These are phyloP conservation scores for Cheilosia grossa DNA, from an alignment of 2,888 invertebrate species.

Conservation along the genomic window DNA sequence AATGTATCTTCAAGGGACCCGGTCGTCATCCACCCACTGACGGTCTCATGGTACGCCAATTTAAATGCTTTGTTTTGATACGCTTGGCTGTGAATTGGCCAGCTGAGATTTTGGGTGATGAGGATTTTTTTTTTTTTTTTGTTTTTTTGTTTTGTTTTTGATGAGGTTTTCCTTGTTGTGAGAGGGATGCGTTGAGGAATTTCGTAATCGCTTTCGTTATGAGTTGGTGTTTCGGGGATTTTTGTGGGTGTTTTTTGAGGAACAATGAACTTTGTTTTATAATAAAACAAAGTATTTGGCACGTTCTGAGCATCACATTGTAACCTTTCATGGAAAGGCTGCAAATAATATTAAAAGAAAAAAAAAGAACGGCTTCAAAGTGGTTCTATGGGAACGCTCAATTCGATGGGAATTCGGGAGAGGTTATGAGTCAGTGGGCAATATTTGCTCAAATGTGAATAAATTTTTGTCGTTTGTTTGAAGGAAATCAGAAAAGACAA, in stretches of 20 bases:
- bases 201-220: conserved; percentile 68
- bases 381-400: conserved; percentile 1
- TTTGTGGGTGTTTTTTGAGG: conserved; percentile 4
- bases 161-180: conserved; percentile 12
- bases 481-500: too few relatives aligned
- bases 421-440: too few relatives aligned
- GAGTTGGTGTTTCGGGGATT: background rate
- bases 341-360: conserved; percentile 8
- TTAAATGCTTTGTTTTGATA: conserved; percentile 66
- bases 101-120: conserved; percentile 59
- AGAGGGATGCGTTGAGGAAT: conserved; percentile 47
- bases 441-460: too few relatives aligned
- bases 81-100: conserved; percentile 67
- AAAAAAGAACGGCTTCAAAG: conserved; percentile 20
- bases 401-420: too few relatives aligned
- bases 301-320: conserved; percentile 35
- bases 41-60: conserved; percentile 27
- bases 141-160: background rate
- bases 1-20: conserved; percentile 3
- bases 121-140: conserved; percentile 19
- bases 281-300: conserved; percentile 33
- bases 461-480: too few relatives aligned
- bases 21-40: conserved; percentile 8
- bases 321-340: conserved; percentile 35
- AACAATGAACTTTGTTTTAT: conserved; percentile 49